These are phyloP conservation scores for Cephus pygmeus DNA, from an alignment of 2,888 invertebrate genomes.

Conservation along the genomic window DNA sequence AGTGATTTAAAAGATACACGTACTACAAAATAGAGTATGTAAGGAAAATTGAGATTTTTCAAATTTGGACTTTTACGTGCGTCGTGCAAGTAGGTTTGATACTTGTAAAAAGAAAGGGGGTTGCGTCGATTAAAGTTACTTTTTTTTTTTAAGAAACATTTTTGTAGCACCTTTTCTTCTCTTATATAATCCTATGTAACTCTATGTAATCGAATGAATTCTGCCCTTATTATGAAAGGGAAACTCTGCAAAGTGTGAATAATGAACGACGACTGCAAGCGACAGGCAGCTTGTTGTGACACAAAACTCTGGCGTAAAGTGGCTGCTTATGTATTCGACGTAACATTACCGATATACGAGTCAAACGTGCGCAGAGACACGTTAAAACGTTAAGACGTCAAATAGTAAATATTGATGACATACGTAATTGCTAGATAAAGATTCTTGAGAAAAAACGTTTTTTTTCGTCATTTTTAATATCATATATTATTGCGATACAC, in stretches of 20 bases:
- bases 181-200: neutral
- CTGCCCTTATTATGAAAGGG: conserved; percentile 29
- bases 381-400: neutral
- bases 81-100: neutral
- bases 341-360: neutral
- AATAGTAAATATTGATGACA: neutral
- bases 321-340: conserved; percentile 10
- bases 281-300: conserved; percentile 48
- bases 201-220: conserved; percentile 15
- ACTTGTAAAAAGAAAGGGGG: neutral
- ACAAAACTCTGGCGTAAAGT: conserved; percentile 39
- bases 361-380: neutral
- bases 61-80: neutral
- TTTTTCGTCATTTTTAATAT: neutral
- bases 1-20: neutral
- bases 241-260: conserved; percentile 46
- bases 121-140: neutral
- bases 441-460: neutral
- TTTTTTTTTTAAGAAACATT: neutral
- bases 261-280: conserved; percentile 46
- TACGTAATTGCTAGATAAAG: neutral
- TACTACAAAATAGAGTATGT: neutral
- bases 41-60: neutral
- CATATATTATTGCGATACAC: neutral
- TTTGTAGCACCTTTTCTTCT: neutral